phyloP scores from a whole-genome alignment of 2,113 vertebrate genomes.

The Gymnocephalus cernua region DNA sequence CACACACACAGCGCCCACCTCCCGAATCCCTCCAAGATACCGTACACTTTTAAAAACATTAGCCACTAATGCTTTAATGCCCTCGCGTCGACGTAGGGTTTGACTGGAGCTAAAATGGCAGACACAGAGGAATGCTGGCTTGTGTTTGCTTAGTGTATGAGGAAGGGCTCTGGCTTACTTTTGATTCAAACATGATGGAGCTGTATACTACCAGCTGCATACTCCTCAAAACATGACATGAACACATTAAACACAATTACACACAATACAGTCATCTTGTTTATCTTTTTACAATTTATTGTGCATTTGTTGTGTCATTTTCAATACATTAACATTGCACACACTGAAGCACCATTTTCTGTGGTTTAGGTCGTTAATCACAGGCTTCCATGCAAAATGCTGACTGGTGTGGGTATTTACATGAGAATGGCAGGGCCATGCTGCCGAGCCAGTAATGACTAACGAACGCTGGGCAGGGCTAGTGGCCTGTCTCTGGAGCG shows the following conservation, averaged over 20 bases:
- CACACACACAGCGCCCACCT: conserved; percentile 75
- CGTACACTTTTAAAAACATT: conserved; percentile 88
- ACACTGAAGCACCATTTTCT: conserved; percentile 24
- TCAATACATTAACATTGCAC: conserved; percentile 24
- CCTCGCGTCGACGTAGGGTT: conserved; percentile 75
- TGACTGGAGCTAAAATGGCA: conserved; percentile 80
- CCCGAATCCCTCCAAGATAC: conserved; percentile 81
- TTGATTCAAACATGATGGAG: conserved; percentile 64
- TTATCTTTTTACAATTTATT: conserved; percentile 6
- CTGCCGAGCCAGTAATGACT: conserved; percentile 62
- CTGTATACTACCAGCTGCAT: conserved; percentile 20
- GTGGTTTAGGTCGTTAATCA: conserved; percentile 65
- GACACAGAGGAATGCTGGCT: conserved; percentile 76
- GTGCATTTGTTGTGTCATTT: conserved; percentile 43
- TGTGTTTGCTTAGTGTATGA: conserved; percentile 75
- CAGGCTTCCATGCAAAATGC: conserved; percentile 69
- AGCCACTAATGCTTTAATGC: conserved; percentile 87
- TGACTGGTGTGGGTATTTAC: conserved; percentile 67
- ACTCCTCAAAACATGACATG: conserved; percentile 22
- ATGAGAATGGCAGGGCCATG: conserved; percentile 65
- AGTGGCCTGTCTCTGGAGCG: conserved; percentile 49
- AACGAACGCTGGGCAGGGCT: conserved; percentile 69
- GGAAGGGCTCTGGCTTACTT: conserved; percentile 63
- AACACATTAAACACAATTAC: conserved; percentile 11
- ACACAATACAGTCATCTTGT: neutral